phyloP scores from a whole-genome alignment of 2,113 vertebrate species.

The pig (Sus scrofa) region DNA sequence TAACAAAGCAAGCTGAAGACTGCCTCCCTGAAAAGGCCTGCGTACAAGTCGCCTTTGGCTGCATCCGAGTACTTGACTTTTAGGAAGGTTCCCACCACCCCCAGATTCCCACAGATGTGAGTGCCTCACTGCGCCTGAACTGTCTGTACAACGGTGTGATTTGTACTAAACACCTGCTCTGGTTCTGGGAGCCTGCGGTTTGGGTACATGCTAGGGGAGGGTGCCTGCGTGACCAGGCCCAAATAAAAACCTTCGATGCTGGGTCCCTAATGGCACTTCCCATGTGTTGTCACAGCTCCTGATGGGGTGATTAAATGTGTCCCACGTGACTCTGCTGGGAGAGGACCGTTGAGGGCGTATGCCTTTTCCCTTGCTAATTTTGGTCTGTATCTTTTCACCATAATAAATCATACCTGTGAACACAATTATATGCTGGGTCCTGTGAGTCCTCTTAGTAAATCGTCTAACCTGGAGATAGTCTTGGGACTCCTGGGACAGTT shows the following conservation, averaged over 20 bases:
- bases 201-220: background rate
- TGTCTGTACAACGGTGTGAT: background rate
- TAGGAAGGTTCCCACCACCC: background rate
- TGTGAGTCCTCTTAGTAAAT: background rate
- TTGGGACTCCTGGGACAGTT: background rate
- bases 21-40: background rate
- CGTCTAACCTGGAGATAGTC: background rate
- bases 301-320: fast-evolving
- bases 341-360: background rate
- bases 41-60: background rate
- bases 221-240: background rate
- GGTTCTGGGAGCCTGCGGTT: background rate
- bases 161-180: background rate
- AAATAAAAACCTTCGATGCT: no score
- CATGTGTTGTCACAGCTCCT: background rate
- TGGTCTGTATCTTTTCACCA: background rate
- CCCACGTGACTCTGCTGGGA: background rate
- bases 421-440: background rate
- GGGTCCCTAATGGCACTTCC: background rate
- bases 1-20: background rate
- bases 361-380: background rate
- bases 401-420: background rate
- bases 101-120: background rate
- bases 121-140: background rate
- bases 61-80: background rate